These are phyloP conservation scores for Danio albolineatus DNA, from an alignment of 2,797 vertebrate genomes.

Conservation along the genomic window DNA sequence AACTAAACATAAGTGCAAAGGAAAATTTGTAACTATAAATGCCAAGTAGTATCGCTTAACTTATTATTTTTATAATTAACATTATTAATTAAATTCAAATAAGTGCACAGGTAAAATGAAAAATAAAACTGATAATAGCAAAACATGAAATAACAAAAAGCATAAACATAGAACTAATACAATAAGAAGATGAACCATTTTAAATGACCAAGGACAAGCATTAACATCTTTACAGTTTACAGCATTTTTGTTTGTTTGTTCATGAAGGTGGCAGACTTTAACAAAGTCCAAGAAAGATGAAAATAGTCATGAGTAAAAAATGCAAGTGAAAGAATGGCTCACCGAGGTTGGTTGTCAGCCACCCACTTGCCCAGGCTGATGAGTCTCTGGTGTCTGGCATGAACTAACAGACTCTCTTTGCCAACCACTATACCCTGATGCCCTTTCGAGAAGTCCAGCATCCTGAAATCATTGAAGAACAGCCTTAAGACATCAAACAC, in stretches of 20 bases:
- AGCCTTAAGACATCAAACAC: not conserved
- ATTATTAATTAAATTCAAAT: too few species aligned
- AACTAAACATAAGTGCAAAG: too few species aligned
- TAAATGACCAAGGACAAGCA: too few species aligned
- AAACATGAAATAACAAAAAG: too few species aligned
- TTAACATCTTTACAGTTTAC: too few species aligned
- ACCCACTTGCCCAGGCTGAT: conserved; percentile 93
- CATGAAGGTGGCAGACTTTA: not conserved
- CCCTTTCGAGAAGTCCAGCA: conserved; percentile 97
- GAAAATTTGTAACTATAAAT: too few species aligned
- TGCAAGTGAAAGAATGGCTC: conserved; percentile 49
- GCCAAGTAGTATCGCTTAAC: too few species aligned
- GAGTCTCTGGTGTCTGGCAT: conserved; percentile 88
- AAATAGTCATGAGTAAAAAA: not conserved
- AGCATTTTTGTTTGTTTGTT: too few species aligned
- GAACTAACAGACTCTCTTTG: conserved; percentile 84
- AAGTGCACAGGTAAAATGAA: too few species aligned
- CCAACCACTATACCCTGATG: conserved; percentile 93
- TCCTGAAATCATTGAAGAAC: conserved; percentile 74
- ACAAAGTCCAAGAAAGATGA: not conserved
- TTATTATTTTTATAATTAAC: too few species aligned
- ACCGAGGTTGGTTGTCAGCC: conserved; percentile 93
- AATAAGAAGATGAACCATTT: too few species aligned
- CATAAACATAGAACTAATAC: too few species aligned
- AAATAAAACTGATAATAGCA: not conserved